Evolutionary conservation across 53 echinoderm and acorn worm species (phyloP), one percentile per base, ranked within the genome.

Genomic region (Holothuria scabra): DNA sequence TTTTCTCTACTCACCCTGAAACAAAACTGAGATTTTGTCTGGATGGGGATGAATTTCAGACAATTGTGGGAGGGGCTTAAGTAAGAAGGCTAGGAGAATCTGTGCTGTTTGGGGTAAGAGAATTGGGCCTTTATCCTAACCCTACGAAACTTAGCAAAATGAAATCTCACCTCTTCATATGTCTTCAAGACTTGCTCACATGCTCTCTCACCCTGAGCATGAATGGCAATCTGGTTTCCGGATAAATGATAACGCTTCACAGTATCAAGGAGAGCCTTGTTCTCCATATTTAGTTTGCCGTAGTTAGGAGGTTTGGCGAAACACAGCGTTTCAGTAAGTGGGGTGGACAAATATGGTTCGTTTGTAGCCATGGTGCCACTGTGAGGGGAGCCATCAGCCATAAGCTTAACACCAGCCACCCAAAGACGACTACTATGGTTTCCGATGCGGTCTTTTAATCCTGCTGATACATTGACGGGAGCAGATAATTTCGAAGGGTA

Each of bases 191-290:
- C 90, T 56, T 90, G 90, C 21, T 90, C 90, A 16, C 59, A 83
- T 46, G 87, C 87, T 60, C 87, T 65, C 34, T 90, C 90, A 7
- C 90, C 90, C 9, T 90, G 90, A 63, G 66, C 65, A 66, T 90
- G 90, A 30, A 90, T 87, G 1, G 90, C 90, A 49, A 90, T 1
- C 61, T 87, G 90, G 32, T 76, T 87, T 16, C 84, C 87, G 52
- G 59, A 38, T 25, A 56, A n/a, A 61, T 87, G 83, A 31, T 44
- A 59, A 38, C 69, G 75, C 37, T 87, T 90, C 60, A 90, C 24
- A 30, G 90, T 87, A 23, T 86, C 82, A 25, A 83, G 60, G 29
- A 90, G 87, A 11, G 87, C 82, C 10, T 82, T 78, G 0, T 60
- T 7, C 2, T 83, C 84, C 84, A 87, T 87, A 74, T 87, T 90